A percentile compares a stretch with the other conserved stretches of the same genome.
Evolutionary conservation across 1,140 invertebrate species (phyloP).

Genomic region (Episyrphus balteatus): DNA sequence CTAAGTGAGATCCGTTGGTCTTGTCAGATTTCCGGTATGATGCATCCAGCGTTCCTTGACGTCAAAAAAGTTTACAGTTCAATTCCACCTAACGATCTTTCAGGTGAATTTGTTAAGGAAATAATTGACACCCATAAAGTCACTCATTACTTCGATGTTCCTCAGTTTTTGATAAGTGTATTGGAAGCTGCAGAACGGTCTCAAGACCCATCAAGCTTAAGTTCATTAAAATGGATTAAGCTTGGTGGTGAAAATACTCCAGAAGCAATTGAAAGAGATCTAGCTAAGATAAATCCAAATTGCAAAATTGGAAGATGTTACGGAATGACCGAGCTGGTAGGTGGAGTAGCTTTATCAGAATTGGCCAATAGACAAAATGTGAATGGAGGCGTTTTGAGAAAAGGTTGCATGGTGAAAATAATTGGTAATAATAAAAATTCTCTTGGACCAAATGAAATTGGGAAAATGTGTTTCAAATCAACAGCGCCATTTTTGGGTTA

Average conservation of each 20-base stretch:
- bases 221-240: background rate
- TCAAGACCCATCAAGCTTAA: background rate
- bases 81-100: background rate
- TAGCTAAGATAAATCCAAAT: background rate
- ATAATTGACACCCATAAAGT: background rate
- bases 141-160: background rate
- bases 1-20: slow-evolving; percentile 1
- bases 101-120: background rate
- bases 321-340: slow-evolving; percentile 2
- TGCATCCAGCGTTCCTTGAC: background rate
- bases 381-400: slow-evolving; percentile 1
- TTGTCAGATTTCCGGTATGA: slow-evolving; percentile 1
- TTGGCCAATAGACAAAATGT: no score
- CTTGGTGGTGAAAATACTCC: slow-evolving; percentile 3
- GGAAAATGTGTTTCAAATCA: background rate
- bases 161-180: background rate
- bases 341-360: background rate
- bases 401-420: slow-evolving; percentile 1
- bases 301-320: background rate
- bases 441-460: background rate
- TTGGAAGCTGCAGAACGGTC: background rate
- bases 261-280: background rate
- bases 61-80: background rate
- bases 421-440: slow-evolving; percentile 1
- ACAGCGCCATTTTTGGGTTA: background rate